Evolutionary conservation across 2,113 vertebrate genomes (phyloP), one percentile per base, ranked within the genome.

Genomic region (Podarcis raffonei): DNA sequence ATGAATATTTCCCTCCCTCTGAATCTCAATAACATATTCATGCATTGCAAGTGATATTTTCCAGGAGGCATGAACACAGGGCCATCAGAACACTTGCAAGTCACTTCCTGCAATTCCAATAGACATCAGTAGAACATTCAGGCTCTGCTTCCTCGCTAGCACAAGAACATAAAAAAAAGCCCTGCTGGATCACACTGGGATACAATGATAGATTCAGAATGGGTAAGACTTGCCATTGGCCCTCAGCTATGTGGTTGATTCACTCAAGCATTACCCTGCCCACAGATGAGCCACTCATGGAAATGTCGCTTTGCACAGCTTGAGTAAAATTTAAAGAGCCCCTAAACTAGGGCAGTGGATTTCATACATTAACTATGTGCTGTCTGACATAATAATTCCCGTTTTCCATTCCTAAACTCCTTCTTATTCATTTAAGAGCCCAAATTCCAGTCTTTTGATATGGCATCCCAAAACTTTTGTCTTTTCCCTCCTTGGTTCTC

Each of bases 31-130:
- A 92, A 78, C 3, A 0, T 77, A 71, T 88, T 53, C 4, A 75
- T 65, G 83, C 90, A 77, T 3, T 78, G 1, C 18, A 53, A 91
- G 11, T 82, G 13, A 81, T 92, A 74, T 87, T 91, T 93, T 92
- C 79, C 68, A 75, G 53, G 4, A 13, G 59, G 27, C 9, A 66
- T 1, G 4, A 81, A 3, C 62, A 12, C 30, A 13, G 83, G 80
- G 13, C 4, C 83, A 88, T 90, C 42, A 42, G 11, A 42, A 23
- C 81, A n/a, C 6, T 90, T 89, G 42, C 53, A 37, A 82, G 25
- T 89, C 85, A 91, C 35, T n/a, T 89, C 91, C 48, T 89, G 48
- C 87, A 72, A 88, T 20, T 25, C 27, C 68, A 92, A 83, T 0
- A 88, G 81, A 81, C 12, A 5, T 18, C 74, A 86, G 6, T n/a